Evolutionary conservation across 2,113 vertebrate genomes (phyloP), one percentile per base, ranked within the genome.

Genomic region (Myotis davidii): DNA sequence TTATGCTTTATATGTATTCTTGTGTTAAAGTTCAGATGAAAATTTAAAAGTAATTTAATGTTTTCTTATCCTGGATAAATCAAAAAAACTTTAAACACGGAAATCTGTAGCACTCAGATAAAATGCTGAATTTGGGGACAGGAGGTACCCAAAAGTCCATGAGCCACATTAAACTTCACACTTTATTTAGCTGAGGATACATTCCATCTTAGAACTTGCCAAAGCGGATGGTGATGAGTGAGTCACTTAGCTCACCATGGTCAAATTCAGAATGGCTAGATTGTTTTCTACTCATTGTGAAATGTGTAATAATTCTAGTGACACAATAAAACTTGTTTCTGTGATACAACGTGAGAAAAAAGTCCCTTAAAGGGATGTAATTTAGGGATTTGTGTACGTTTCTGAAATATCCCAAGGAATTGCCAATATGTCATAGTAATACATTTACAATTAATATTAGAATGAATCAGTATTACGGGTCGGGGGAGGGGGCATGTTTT

Each of bases 51-150:
- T 32, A 88, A 89, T 78, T 50, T 61, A 48, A 27, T 64, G 29
- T n/a, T 23, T 93, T 96, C n/a, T 14, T 90, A 86, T 88, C 84
- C 32, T 94, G 64, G 48, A 86, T 50, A 61, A 88, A 81, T 69
- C 34, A 73, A 76, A 52, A 50, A 83, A 50, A 94, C 10, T 90
- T 85, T 73, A 92, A 92, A 85, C 52, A 85, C 8, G 5, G 70
- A 90, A 94, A 92, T 82, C 39, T 86, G 3, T 20, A 64, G 50
- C 56, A 86, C 27, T 50, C 18, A 91, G 17, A 76, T 48, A 86
- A 94, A 95, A 82, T 29, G 59, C 17, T 48, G 37, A 91, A 23
- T 91, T 34, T 12, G 42, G 25, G 14, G 64, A 67, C 4, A 76
- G 3, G 21, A 25, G 25, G 6, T 21, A n/a, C 56, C 1, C n/a